phyloP scores from a whole-genome alignment of 2,797 vertebrate species.

The Enteromius fasciolatus region DNA sequence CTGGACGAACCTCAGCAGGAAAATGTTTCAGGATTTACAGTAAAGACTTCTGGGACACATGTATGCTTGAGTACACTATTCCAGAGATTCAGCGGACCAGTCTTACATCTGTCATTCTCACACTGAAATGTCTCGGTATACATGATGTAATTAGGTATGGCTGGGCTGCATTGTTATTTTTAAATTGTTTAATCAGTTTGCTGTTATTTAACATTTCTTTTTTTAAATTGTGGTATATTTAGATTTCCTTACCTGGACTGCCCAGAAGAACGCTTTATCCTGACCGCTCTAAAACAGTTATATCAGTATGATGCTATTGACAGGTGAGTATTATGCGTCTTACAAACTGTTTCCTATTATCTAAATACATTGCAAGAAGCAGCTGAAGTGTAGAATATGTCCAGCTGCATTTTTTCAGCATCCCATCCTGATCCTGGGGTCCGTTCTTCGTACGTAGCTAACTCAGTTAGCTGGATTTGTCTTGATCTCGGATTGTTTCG shows the following conservation, averaged over 20 bases:
- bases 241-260: slow-evolving; percentile 94
- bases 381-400: neutral
- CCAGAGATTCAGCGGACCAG: slow-evolving; percentile 95
- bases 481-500: too few species aligned
- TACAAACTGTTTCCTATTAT: neutral
- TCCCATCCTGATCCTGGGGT: neutral
- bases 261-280: slow-evolving; percentile 92
- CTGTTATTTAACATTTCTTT: neutral
- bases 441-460: too few species aligned
- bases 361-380: neutral
- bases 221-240: slow-evolving; percentile 29
- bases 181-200: neutral
- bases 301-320: slow-evolving; percentile 95
- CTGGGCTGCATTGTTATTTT: neutral
- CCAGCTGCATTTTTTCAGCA: neutral
- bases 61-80: slow-evolving; percentile 93
- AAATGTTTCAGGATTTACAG: slow-evolving; percentile 91
- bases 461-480: too few species aligned
- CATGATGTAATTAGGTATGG: slow-evolving; percentile 95
- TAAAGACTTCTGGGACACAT: slow-evolving; percentile 92
- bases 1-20: slow-evolving; percentile 89
- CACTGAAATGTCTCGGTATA: slow-evolving; percentile 92
- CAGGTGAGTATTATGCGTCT: slow-evolving; percentile 76
- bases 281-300: slow-evolving; percentile 93
- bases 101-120: slow-evolving; percentile 91